These are phyloP conservation scores for Ametastegia equiseti DNA, from an alignment of 2,888 invertebrate genomes.

Conservation along the genomic window DNA sequence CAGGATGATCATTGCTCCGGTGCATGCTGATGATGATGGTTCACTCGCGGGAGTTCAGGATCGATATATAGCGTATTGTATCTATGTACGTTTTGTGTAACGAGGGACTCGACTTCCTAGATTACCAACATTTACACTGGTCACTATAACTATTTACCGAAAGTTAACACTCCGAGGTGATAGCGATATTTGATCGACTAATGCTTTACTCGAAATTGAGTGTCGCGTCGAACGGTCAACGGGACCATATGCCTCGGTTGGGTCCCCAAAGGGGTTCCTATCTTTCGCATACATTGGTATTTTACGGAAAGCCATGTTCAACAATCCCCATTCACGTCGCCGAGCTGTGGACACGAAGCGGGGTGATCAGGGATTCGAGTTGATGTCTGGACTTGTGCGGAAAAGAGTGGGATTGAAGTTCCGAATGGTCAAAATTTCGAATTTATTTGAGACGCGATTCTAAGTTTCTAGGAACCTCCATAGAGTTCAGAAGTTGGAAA, in stretches of 20 bases:
- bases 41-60: no score
- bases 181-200: slow-evolving; percentile 45
- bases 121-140: neutral
- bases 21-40: no score
- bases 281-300: slow-evolving; percentile 26
- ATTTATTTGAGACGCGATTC: no score
- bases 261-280: slow-evolving; percentile 14
- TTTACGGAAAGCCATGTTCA: neutral
- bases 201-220: slow-evolving; percentile 49
- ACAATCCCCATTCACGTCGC: slow-evolving; percentile 13
- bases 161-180: slow-evolving; percentile 29
- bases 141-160: slow-evolving; percentile 22
- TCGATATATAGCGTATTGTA: neutral
- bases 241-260: slow-evolving; percentile 26
- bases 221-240: neutral
- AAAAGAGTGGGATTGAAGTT: no score
- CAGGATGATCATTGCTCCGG: no score
- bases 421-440: no score
- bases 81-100: neutral
- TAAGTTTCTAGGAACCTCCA: no score
- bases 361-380: neutral
- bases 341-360: neutral
- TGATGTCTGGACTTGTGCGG: no score
- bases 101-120: neutral
- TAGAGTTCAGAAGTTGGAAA: no score